phyloP scores from a whole-genome alignment of 2,797 vertebrate genomes.

The Myotis daubentonii region DNA sequence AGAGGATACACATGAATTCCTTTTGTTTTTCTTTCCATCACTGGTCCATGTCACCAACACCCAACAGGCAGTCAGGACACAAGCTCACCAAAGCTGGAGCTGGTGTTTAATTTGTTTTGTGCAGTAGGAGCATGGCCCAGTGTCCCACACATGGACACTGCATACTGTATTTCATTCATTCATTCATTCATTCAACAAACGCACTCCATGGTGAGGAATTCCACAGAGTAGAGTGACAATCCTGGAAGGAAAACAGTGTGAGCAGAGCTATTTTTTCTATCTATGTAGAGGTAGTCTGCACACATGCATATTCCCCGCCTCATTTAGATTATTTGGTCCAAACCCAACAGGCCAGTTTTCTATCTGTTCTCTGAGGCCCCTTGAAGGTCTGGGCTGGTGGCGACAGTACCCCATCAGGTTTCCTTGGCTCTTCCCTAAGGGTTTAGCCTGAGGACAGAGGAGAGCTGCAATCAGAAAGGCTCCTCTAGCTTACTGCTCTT shows the following conservation, averaged over 20 bases:
- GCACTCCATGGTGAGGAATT: background rate
- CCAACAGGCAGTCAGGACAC: background rate
- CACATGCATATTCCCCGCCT: background rate
- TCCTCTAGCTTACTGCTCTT: conserved; percentile 50
- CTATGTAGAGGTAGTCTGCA: background rate
- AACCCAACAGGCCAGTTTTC: background rate
- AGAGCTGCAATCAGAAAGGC: background rate
- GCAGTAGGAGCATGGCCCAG: background rate
- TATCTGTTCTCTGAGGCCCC: background rate
- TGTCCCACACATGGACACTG: rapidly evolving
- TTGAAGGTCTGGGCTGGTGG: background rate
- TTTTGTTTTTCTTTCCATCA: background rate
- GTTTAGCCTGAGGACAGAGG: background rate
- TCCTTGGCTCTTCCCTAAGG: background rate
- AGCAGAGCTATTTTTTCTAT: background rate
- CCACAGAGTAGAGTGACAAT: background rate
- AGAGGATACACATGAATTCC: conserved; percentile 18
- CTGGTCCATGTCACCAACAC: background rate
- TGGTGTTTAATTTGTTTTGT: background rate
- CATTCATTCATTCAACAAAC: background rate
- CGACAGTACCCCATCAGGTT: background rate
- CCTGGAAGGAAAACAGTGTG: background rate
- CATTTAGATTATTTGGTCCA: background rate
- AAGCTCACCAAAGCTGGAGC: background rate
- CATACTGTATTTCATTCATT: background rate